Conservation (phyloP, 2,113 vertebrate species). For the Elaphurus davidianus region DNA sequence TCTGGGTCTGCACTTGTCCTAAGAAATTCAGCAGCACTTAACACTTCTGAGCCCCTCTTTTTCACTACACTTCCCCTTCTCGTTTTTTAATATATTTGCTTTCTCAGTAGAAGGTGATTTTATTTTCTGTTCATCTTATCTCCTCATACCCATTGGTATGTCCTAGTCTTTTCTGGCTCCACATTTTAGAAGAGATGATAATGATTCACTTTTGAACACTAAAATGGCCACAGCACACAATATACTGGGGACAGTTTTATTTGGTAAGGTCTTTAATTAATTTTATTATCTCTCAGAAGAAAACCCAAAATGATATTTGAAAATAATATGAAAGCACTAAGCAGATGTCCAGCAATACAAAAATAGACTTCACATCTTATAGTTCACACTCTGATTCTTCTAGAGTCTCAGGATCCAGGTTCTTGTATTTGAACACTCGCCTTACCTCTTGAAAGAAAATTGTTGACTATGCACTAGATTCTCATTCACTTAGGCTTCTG, state of each 20-base stretch:
- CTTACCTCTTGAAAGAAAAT: not conserved
- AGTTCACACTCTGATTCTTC: slow-evolving; percentile 17
- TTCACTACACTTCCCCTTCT: not conserved
- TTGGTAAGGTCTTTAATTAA: slow-evolving; percentile 42
- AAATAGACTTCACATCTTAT: not conserved
- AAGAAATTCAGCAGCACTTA: not conserved
- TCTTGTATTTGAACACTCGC: not conserved
- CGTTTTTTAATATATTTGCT: not conserved
- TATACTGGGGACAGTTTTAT: not conserved
- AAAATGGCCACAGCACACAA: not conserved
- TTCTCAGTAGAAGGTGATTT: not conserved
- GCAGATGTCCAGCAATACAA: slow-evolving; percentile 51
- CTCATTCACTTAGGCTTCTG: not conserved
- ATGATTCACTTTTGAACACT: slow-evolving; percentile 8
- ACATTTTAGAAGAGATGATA: not conserved
- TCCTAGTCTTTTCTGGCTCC: not conserved
- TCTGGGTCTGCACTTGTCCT: not conserved
- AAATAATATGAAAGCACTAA: slow-evolving; percentile 45
- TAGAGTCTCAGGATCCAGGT: not conserved
- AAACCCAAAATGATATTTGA: slow-evolving; percentile 21
- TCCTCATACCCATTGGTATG: not conserved
- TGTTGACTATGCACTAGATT: not conserved
- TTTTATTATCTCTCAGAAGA: slow-evolving; percentile 44
- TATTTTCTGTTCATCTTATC: not conserved
- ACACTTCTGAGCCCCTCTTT: too few relatives aligned